Conservation (phyloP, 2,888 invertebrate genomes). For the Heteropelma amictum region DNA sequence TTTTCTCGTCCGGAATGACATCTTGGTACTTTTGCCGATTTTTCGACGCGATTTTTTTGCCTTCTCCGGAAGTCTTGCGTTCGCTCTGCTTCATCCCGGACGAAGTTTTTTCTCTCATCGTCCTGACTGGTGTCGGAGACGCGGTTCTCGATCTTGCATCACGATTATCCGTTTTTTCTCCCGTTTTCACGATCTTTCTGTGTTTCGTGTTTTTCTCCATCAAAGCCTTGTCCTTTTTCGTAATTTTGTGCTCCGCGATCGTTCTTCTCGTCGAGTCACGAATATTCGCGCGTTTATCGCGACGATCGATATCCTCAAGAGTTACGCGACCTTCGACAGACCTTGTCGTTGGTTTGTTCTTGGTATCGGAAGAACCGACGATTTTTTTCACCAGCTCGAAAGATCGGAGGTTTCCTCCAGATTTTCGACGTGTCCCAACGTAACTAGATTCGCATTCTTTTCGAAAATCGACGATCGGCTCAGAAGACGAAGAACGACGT, state of each 20-base stretch:
- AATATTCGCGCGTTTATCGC: conserved; percentile 30
- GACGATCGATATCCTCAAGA: conserved; percentile 48
- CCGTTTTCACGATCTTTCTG: conserved; percentile 49
- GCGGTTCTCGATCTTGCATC: conserved; percentile 31
- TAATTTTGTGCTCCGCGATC: conserved; percentile 57
- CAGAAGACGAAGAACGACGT: conserved; percentile 23
- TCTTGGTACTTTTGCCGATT: neutral
- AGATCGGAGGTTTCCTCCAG: conserved; percentile 41
- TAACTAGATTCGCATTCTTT: neutral
- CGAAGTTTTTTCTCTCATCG: conserved; percentile 12
- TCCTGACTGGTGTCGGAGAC: conserved; percentile 23
- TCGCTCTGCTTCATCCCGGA: conserved; percentile 25
- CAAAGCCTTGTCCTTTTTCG: conserved; percentile 59
- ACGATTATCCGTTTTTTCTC: neutral
- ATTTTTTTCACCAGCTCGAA: conserved; percentile 46
- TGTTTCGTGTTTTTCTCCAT: conserved; percentile 53
- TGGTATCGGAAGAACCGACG: conserved; percentile 15
- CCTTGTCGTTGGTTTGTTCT: conserved; percentile 12
- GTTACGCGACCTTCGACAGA: conserved; percentile 34
- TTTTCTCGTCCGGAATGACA: conserved; percentile 47
- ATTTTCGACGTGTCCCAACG: conserved; percentile 23
- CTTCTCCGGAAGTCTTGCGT: conserved; percentile 12
- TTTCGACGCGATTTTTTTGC: conserved; percentile 35
- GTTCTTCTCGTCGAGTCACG: neutral
- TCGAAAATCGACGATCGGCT: neutral